Base-by-base conservation (phyloP, 1,140 invertebrate species). In the Ostrea edulis region DNA sequence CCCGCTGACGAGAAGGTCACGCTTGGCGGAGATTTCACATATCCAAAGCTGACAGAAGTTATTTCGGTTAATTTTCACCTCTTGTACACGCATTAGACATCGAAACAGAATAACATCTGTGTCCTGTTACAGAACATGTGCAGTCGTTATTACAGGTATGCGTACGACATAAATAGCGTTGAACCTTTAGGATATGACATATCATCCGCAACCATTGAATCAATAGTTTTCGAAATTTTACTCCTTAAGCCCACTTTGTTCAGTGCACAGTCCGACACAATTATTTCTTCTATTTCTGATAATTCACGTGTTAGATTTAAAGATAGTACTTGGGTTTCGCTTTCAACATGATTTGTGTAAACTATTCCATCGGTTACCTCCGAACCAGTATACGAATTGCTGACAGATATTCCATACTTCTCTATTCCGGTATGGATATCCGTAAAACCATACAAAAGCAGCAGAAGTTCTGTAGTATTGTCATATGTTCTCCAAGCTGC, bases 391-490 rank as follows among this genome's bases (percentile, higher is more conserved):
- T 88, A 86, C 3, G 53, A 58, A 7, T 65, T 35, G 11, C 87
- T 83, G n/a, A n/a, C n/a, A n/a, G n/a, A n/a, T n/a, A n/a, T n/a
- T n/a, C n/a, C n/a, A n/a, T n/a, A n/a, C n/a, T 22, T n/a, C 11
- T 22, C 68, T 25, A 88, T 88, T n/a, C 54, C 84, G 11, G 12
- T 58, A 12, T 58, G 55, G 7, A 83, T 44, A 65, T 88, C 87
- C 22, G 29, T 51, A 53, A 88, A 88, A 11, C 87, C 84, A 81
- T 88, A 77, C 68, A 68, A 65, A 9, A 52, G 52, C 17, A 88
- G 25, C 51, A 82, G 25, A 5, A 88, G 29, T 11, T 54, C 25
- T 17, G 84, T 51, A 0, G 54, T 86, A 22, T 17, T 52, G 8
- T n/a, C 22, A 52, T 44, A 9, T 29, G 14, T 17, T 51, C 81